Percentiles rank a stretch among this genome's conserved stretches.
Conservation (phyloP, 2,888 invertebrate species). For the Coelinius sp. region DNA sequence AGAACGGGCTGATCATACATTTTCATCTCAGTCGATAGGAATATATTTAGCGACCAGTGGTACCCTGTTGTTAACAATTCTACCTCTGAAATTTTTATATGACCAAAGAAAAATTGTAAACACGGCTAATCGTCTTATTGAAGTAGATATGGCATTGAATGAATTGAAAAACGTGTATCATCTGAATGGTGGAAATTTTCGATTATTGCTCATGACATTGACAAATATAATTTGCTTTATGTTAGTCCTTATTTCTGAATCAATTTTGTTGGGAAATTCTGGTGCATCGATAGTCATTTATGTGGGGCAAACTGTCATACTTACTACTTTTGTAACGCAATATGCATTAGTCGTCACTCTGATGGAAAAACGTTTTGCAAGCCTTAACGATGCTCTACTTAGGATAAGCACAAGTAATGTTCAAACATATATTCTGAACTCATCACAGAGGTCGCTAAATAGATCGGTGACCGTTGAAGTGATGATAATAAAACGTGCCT, state of each 20-base stretch:
- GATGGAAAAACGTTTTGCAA: not conserved
- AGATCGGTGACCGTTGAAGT: not conserved
- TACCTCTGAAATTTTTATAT: too few relatives aligned
- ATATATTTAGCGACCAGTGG: not conserved
- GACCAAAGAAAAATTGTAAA: too few relatives aligned
- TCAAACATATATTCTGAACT: not conserved
- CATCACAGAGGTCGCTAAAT: not conserved
- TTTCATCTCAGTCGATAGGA: not conserved
- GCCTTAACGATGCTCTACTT: not conserved
- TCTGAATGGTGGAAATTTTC: not conserved
- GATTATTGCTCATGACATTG: not conserved
- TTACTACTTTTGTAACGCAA: not conserved
- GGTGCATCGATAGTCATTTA: not conserved
- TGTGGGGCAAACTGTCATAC: not conserved
- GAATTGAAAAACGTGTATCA: not conserved
- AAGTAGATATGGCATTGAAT: not conserved
- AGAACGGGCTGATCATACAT: not conserved
- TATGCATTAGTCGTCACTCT: not conserved
- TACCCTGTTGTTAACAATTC: too few relatives aligned
- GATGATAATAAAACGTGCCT: not conserved
- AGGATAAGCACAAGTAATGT: not conserved
- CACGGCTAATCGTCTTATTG: not conserved
- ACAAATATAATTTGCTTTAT: not conserved
- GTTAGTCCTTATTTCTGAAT: not conserved
- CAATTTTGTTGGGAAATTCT: not conserved